phyloP scores from a whole-genome alignment of 2,888 invertebrate species.

The Ashinkailepas kermadecensis region DNA sequence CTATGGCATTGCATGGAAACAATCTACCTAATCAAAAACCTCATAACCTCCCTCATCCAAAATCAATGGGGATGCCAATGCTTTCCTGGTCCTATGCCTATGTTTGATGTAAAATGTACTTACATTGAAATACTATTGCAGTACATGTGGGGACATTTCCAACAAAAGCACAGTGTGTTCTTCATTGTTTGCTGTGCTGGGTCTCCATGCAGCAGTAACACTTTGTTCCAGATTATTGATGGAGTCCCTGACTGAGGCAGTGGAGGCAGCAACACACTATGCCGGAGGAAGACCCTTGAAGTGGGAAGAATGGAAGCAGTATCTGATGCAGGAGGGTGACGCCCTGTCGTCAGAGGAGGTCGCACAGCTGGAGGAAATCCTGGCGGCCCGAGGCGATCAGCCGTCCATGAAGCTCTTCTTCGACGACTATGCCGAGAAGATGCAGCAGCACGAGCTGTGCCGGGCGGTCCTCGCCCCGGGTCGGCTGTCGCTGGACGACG shows the following conservation, averaged over 20 bases:
- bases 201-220: too few species aligned
- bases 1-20: too few species aligned
- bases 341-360: not conserved
- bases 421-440: not conserved
- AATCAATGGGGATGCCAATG: too few species aligned
- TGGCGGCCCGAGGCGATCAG: not conserved
- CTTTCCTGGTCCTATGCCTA: too few species aligned
- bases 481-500: not conserved
- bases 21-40: too few species aligned
- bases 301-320: constrained; percentile 7
- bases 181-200: too few species aligned
- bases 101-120: too few species aligned
- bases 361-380: not conserved
- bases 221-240: not conserved
- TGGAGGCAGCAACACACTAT: not conserved
- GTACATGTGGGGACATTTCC: too few species aligned
- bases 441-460: not conserved
- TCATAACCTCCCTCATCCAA: too few species aligned
- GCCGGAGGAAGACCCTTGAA: not conserved
- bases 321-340: constrained; percentile 4
- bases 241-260: not conserved
- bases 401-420: constrained; percentile 9
- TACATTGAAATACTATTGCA: too few species aligned
- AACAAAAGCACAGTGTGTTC: too few species aligned
- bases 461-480: not conserved